A percentile compares a stretch with the other conserved stretches of the same genome.
Conservation (phyloP, 2,113 vertebrate genomes). For the Euleptes europaea region DNA sequence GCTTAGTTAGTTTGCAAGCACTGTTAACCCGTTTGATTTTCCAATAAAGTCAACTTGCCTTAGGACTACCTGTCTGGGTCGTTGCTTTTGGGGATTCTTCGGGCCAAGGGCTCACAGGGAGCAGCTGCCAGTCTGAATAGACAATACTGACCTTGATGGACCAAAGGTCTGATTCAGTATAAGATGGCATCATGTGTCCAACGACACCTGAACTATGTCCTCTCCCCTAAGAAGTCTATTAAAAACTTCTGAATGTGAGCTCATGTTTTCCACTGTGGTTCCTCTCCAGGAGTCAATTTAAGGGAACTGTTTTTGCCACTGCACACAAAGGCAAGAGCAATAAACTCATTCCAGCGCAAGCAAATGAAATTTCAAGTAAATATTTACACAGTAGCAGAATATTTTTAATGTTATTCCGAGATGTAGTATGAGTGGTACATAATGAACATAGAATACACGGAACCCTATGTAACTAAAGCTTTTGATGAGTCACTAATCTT, state of each 20-base stretch:
- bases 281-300: constrained; percentile 19
- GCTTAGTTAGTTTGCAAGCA: no score
- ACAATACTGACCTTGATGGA: no score
- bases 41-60: no score
- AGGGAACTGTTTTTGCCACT: neutral
- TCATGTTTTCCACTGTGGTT: no score
- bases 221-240: neutral
- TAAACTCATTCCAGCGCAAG: constrained; percentile 12
- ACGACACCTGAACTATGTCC: neutral
- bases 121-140: no score
- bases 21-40: no score
- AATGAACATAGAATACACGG: constrained; percentile 48
- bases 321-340: constrained; percentile 12
- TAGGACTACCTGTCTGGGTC: no score
- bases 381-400: constrained; percentile 47
- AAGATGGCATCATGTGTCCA: no score
- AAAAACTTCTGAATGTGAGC: neutral
- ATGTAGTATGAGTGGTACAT: constrained; percentile 59
- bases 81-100: no score
- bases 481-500: constrained; percentile 40
- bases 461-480: constrained; percentile 11
- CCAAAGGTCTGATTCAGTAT: no score
- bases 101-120: no score
- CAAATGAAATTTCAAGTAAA: constrained; percentile 4
- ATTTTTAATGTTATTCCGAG: constrained; percentile 41